Conservation (phyloP, 2,797 vertebrate genomes). For the Acipenser oxyrinchus region DNA sequence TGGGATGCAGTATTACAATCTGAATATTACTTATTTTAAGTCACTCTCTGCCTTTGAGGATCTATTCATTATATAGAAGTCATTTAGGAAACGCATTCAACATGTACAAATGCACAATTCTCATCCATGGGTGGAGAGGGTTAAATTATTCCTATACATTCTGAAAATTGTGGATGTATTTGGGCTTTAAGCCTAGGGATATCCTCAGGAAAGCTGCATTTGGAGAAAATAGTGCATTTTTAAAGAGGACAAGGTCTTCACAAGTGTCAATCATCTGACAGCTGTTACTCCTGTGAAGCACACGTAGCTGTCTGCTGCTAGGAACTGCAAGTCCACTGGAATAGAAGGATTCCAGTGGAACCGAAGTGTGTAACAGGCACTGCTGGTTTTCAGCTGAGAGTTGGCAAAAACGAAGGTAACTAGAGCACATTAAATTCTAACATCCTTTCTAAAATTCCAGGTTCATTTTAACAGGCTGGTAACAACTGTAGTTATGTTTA, state of each 20-base stretch:
- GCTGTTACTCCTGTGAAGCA: neutral
- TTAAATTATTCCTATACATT: neutral
- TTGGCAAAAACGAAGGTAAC: neutral
- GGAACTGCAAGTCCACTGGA: neutral
- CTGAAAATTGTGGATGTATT: neutral
- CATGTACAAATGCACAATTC: no score
- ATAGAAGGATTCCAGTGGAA: neutral
- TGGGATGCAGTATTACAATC: no score
- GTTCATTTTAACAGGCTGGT: no score
- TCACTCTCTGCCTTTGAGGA: no score
- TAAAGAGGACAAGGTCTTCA: neutral
- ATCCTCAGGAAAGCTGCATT: neutral
- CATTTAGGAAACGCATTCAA: no score
- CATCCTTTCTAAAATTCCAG: slow-evolving; percentile 22
- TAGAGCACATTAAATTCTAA: slow-evolving; percentile 8
- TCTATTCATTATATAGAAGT: no score
- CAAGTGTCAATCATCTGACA: neutral
- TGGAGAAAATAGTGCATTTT: neutral
- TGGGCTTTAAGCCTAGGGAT: neutral
- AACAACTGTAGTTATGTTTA: no score
- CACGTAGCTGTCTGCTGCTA: neutral
- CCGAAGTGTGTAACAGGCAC: neutral
- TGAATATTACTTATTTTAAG: no score
- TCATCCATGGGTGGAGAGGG: neutral
- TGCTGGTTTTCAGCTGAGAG: neutral